Evolutionary conservation across 2,113 vertebrate genomes (phyloP), one percentile per base, ranked within the genome.

Genomic region (Acrocephalus arundinaceus): DNA sequence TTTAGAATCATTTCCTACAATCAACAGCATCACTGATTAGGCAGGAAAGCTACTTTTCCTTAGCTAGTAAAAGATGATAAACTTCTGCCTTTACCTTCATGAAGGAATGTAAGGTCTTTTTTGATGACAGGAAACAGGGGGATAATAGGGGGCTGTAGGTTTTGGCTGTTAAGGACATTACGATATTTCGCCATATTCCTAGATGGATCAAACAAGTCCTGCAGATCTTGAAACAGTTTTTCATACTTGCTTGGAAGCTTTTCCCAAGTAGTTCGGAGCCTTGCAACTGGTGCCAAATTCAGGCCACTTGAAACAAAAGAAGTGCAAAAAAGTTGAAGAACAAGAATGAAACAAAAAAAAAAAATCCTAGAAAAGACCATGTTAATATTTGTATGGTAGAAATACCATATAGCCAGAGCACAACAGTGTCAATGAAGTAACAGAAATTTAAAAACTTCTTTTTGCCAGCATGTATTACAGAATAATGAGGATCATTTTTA

Each of bases 181-280:
- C 99, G 98, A 92, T 99, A 99, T 97, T 99, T 99, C 65, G 99
- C 99, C 99, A 99, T 99, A 73, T 99, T 99, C 95, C 99, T 99
- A 58, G 99, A 99, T 24, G 99, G 99, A 97, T 99, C 99, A 52
- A 99, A 99, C 45, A 99, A 98, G 96, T 99, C 99, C 97, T 99
- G 99, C 55, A 99, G 98, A 97, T 99, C 99, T 80, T 99, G 98
- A 91, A 99, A 99, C 13, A 99, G 98, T 94, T 99, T 99, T 96
- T 99, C 99, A 7, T 99, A 99, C 92, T 99, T 99, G 97, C 99
- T 99, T 65, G 99, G 99, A 74, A 99, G 98, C 86, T 99, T 99
- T 96, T 99, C 99, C 99, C 99, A 99, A 4, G 99, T 99, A 15
- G 99, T 99, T 92, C 99, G 97, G n/a, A 99, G 98, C 96, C 99